Evolutionary conservation across 2,888 invertebrate genomes (phyloP), one percentile per base, ranked within the genome.

Genomic region (Frankliniella intonsa): DNA sequence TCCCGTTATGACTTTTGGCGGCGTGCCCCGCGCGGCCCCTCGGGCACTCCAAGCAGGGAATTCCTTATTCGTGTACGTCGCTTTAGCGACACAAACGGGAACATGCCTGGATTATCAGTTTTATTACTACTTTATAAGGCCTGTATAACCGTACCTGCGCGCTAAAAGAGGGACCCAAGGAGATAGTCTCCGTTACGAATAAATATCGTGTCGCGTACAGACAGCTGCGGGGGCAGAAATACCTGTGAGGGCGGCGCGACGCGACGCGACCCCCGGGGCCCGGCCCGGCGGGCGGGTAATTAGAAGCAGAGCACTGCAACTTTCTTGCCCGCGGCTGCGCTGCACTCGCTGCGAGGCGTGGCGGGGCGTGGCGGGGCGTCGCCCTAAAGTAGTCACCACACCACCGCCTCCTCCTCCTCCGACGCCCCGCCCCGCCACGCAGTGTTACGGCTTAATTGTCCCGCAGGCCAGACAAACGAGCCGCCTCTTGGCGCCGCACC

Each of bases 311-410:
- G 11, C 55, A 14, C 55, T 17, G 55, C 55, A 11, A 17, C 55
- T 55, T 11, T 55, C 55, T 55, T 11, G 38, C 38, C 38, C n/a
- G 62, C 62, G 17, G 62, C 62, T 55, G 55, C 69, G 17, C 69
- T 69, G n/a, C 69, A 22, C 69, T 10, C 11, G 9, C 69, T 69
- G 10, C 55, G 69, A n/a, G 65, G 19, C 65, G 65, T n/a, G n/a
- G 62, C 62, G 69, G 69, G 69, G 65, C 65, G 65, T 9, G 19
- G 65, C 69, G n/a, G 9, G 22, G 69, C 25, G 69, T 1, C 22
- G 69, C 69, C 69, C 25, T 62, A 62, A 62, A 62, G 12, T 62
- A 62, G 62, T 62, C 62, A n/a, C 62, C 62, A 62, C 62, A n/a
- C 62, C 62, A 17, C 55, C 55, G 2, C 55, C 55, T 55, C 55